Evolutionary conservation across 2,797 vertebrate species (phyloP).

Genomic region (Pangasius djambal): DNA sequence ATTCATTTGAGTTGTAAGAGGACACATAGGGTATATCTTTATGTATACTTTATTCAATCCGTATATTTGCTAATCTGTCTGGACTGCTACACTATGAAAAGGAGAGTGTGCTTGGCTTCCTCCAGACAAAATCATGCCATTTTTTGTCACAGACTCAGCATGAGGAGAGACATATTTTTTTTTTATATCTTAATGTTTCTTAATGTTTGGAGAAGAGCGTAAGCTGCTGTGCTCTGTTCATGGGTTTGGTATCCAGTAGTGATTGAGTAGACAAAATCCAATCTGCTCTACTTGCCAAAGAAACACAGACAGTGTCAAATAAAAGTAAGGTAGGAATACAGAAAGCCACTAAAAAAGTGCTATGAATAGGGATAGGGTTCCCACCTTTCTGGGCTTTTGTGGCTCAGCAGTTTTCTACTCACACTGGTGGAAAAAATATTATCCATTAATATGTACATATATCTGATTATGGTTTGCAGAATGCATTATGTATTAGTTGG

Average conservation of each 20-base stretch:
- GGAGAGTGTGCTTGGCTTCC: constrained; percentile 29
- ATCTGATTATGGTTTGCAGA: constrained; percentile 5
- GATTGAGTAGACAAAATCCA: constrained; percentile 35
- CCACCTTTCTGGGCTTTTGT: not conserved
- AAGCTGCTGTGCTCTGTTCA: constrained; percentile 43
- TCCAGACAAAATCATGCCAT: constrained; percentile 43
- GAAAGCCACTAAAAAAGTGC: constrained; percentile 27
- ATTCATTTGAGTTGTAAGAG: not conserved
- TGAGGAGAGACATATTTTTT: constrained; percentile 44
- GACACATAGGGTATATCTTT: not conserved
- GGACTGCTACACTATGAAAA: constrained; percentile 38
- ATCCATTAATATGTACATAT: constrained; percentile 18
- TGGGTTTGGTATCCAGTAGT: constrained; percentile 37
- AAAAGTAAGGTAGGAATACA: constrained; percentile 42
- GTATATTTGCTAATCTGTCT: constrained; percentile 37
- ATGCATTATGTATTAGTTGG: constrained; percentile 26
- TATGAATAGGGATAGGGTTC: constrained; percentile 37
- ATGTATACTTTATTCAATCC: constrained; percentile 48
- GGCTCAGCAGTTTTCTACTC: constrained; percentile 25
- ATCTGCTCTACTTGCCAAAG: constrained; percentile 40
- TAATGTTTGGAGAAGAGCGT: constrained; percentile 47
- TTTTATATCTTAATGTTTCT: constrained; percentile 38
- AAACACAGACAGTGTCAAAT: constrained; percentile 45
- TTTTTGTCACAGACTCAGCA: constrained; percentile 47
- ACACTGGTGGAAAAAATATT: not conserved